Evolutionary conservation across 2,113 vertebrate genomes (phyloP).

Genomic region (Seriola quinqueradiata): DNA sequence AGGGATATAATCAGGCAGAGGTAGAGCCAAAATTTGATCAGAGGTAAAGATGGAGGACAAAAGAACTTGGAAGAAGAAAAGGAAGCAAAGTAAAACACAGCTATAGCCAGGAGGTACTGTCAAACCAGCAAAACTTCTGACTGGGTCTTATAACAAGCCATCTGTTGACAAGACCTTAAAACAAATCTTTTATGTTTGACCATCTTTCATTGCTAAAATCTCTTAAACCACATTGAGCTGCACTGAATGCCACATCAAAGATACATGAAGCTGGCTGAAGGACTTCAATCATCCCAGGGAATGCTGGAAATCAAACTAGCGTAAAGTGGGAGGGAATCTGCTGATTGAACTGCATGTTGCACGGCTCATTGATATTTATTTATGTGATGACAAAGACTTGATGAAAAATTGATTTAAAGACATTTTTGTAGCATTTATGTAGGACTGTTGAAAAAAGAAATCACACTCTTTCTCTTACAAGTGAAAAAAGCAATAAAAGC

Average conservation of each 20-base stretch:
- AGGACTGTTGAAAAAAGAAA: background rate
- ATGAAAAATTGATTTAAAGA: background rate
- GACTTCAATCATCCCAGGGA: background rate
- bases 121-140: constrained; percentile 23
- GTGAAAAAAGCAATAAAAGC: background rate
- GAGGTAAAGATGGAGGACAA: background rate
- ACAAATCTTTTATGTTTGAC: constrained; percentile 1
- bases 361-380: constrained; percentile 24
- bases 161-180: constrained; percentile 16
- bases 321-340: constrained; percentile 6
- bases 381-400: constrained; percentile 13
- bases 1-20: background rate
- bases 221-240: background rate
- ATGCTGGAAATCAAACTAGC: constrained; percentile 16
- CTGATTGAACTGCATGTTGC: constrained; percentile 38
- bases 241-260: background rate
- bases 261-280: background rate
- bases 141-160: constrained; percentile 16
- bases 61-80: background rate
- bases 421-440: background rate
- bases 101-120: background rate
- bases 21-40: background rate
- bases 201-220: constrained; percentile 3
- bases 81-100: background rate
- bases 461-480: background rate